These are phyloP conservation scores for Harpagus bidentatus DNA, from an alignment of 2,113 vertebrate species.

Conservation along the genomic window DNA sequence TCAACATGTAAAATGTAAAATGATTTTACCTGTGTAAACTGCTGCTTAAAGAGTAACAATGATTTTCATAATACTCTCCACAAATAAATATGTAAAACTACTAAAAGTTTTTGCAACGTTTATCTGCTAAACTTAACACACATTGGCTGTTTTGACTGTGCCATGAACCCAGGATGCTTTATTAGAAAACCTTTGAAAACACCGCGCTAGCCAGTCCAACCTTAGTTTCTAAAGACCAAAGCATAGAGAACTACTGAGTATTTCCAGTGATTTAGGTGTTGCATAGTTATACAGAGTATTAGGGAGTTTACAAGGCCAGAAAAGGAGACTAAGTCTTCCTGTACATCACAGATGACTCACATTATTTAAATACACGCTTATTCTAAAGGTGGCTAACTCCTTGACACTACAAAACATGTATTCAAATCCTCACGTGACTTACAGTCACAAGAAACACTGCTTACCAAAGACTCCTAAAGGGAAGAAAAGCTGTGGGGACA, in stretches of 20 bases:
- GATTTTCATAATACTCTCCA: background rate
- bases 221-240: background rate
- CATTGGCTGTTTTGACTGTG: background rate
- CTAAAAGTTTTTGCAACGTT: background rate
- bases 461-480: background rate
- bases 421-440: background rate
- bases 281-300: background rate
- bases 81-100: fast-evolving
- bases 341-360: background rate
- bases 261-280: background rate
- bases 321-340: background rate
- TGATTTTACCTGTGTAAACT: background rate
- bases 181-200: background rate
- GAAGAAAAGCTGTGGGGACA: background rate
- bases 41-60: background rate
- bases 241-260: background rate
- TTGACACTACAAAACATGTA: background rate
- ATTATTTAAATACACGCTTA: background rate
- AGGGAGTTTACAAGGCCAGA: background rate
- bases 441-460: background rate
- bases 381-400: background rate
- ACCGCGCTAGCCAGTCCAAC: background rate
- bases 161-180: fast-evolving
- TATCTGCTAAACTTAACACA: background rate
- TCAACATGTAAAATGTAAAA: fast-evolving